These are phyloP conservation scores for Drosophila limbata DNA, from an alignment of 2,888 invertebrate genomes.

Conservation along the genomic window DNA sequence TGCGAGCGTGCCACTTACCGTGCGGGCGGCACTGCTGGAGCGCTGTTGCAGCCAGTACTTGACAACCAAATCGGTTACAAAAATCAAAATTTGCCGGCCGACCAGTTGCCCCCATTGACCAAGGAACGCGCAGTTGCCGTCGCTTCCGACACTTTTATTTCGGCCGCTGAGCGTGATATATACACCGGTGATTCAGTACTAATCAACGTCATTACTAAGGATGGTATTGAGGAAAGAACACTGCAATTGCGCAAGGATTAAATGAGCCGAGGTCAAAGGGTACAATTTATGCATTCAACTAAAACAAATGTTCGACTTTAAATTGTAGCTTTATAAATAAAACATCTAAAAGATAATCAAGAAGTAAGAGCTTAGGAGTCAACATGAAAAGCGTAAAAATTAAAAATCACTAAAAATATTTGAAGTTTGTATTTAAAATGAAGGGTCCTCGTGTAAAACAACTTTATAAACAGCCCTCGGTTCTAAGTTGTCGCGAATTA, in stretches of 20 bases:
- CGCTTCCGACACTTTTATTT: slow-evolving; percentile 97
- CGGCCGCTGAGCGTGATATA: slow-evolving; percentile 99
- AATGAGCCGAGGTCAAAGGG: slow-evolving; percentile 2
- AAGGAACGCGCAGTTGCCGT: slow-evolving; percentile 93
- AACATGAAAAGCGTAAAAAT: neutral
- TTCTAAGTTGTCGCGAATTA: neutral
- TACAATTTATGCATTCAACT: slow-evolving; percentile 31
- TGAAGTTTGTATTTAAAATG: neutral
- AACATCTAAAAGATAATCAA: slow-evolving; percentile 37
- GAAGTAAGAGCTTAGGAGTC: too few relatives aligned
- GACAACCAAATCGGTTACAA: slow-evolving; percentile 98
- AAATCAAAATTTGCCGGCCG: slow-evolving; percentile 89
- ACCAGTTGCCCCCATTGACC: slow-evolving; percentile 87
- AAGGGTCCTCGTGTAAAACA: neutral
- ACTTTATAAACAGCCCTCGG: neutral
- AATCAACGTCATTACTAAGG: slow-evolving; percentile 94
- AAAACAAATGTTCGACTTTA: slow-evolving; percentile 43
- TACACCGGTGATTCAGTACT: slow-evolving; percentile 97
- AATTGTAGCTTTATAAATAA: slow-evolving; percentile 64
- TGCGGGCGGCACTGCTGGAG: slow-evolving; percentile 96
- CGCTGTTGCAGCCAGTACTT: slow-evolving; percentile 95
- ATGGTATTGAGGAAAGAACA: slow-evolving; percentile 91
- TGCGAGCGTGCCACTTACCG: slow-evolving; percentile 93
- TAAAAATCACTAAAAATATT: neutral
- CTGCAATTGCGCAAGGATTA: slow-evolving; percentile 95